Evolutionary conservation across 2,888 invertebrate genomes (phyloP), one percentile per base, ranked within the genome.

Genomic region (Euplexia lucipara): DNA sequence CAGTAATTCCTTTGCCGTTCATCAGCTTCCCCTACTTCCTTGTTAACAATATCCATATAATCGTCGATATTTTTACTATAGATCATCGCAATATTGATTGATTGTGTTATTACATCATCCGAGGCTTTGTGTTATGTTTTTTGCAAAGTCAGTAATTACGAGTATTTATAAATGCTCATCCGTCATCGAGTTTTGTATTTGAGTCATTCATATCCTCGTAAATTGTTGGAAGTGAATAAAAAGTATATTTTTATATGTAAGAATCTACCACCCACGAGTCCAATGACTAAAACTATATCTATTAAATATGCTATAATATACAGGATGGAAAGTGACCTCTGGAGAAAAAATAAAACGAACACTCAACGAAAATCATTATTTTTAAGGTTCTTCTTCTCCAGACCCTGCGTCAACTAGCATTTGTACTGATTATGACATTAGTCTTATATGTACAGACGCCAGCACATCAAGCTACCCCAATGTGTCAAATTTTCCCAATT

Each of bases 11-110:
- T 22, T 37, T 57, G 32, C 18, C 58, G 39, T 35, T n/a, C 2
- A 34, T 12, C 32, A 44, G 39, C 16, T 53, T 44, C 48, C 22
- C 30, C 49, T 34, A 8, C 34, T 20, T 76, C 64, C 67, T 71
- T 69, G 63, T 69, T 62, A 67, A 47, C 51, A 65, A 48, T 52
- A 45, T 47, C 30, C 42, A 60, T 70, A 53, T 49, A 51, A 53
- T 48, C n/a, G 20, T 51, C n/a, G n/a, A 47, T 53, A 44, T 65
- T 59, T 70, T 70, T 76, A 47, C 34, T 49, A 63, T 39, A 74
- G 53, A 70, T 77, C 78, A 70, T 68, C 45, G 12, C 16, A 39
- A 37, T 63, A 77, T 68, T 70, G 65, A 77, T 79, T 73, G 70
- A 65, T 63, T 64, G 57, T 61, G 52, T 58, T 42, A 53, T 80